Evolutionary conservation across 2,113 vertebrate genomes (phyloP).

Genomic region (Pangasianodon hypophthalmus): DNA sequence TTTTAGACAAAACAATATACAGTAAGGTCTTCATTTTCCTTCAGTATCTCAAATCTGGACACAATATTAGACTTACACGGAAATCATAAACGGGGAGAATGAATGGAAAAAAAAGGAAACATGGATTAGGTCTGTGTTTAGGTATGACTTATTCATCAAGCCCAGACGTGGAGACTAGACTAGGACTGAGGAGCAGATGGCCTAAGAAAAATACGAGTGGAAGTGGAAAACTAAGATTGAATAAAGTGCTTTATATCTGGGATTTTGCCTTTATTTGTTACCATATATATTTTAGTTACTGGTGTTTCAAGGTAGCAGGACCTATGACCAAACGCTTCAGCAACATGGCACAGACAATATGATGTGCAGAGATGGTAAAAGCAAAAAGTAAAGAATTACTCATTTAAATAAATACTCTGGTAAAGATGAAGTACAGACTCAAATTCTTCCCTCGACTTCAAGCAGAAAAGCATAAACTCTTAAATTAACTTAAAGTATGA

Average conservation of each 20-base stretch:
- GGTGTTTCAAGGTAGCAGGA: neutral
- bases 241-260: neutral
- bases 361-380: neutral
- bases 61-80: neutral
- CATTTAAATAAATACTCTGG: neutral
- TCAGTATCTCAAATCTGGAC: neutral
- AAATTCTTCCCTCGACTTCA: neutral
- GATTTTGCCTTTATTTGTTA: neutral
- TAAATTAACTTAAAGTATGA: neutral
- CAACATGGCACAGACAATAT: neutral
- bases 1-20: neutral
- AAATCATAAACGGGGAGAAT: neutral
- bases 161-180: neutral
- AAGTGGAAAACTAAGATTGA: neutral
- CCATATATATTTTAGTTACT: neutral
- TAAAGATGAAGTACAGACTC: neutral
- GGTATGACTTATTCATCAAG: conserved; percentile 20
- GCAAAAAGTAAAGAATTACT: neutral
- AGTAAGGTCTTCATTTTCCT: neutral
- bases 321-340: too few species aligned
- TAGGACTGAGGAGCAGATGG: neutral
- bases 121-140: conserved; percentile 6
- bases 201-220: neutral
- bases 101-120: neutral
- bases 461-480: neutral